Percentiles rank a stretch among this genome's conserved stretches.
phyloP scores from a whole-genome alignment of 2,797 vertebrate species.

The Spinus pinus region DNA sequence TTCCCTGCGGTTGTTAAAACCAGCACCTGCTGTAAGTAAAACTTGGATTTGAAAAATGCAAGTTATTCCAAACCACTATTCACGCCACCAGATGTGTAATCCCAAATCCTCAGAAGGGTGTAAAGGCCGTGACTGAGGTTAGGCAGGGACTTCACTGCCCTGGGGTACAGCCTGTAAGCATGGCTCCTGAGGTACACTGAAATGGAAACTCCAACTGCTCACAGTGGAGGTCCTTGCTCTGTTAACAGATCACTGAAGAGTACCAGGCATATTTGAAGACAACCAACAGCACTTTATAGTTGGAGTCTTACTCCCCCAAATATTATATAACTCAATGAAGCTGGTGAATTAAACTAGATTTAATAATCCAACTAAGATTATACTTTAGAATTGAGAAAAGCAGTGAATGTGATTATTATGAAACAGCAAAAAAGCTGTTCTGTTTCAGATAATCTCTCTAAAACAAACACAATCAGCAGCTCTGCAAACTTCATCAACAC shows the following conservation, averaged over 20 bases:
- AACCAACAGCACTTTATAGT: neutral
- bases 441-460: neutral
- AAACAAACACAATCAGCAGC: neutral
- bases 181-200: neutral
- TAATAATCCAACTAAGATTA: neutral
- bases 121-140: neutral
- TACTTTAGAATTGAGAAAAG: neutral
- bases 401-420: neutral
- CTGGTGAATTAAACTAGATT: neutral
- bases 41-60: neutral
- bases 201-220: neutral
- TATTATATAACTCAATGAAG: neutral
- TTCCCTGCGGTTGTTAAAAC: neutral
- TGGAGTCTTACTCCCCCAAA: neutral
- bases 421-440: neutral
- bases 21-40: neutral
- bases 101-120: neutral
- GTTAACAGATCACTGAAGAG: neutral
- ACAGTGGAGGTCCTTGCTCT: neutral
- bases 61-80: neutral
- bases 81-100: neutral
- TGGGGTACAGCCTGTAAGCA: neutral
- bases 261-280: neutral
- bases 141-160: neutral
- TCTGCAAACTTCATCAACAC: neutral